A percentile compares a stretch with the other conserved stretches of the same genome.
These are phyloP conservation scores for Microctenopoma lineatum DNA, from an alignment of 2,797 vertebrate genomes.

Conservation along the genomic window DNA sequence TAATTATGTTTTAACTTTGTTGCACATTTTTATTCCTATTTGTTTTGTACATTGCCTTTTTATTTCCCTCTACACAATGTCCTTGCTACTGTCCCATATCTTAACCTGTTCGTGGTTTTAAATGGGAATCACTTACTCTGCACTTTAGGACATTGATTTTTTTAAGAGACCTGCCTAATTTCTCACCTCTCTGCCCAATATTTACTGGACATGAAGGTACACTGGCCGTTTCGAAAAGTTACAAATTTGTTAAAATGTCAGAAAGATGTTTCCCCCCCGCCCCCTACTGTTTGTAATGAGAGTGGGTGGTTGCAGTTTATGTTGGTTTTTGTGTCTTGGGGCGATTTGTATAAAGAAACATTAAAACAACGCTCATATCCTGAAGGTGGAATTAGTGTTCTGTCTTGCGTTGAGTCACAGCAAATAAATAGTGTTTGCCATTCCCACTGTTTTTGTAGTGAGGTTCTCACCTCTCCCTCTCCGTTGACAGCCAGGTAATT, in stretches of 20 bases:
- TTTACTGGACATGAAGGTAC: too few species aligned
- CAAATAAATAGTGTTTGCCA: not conserved
- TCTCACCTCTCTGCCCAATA: too few species aligned
- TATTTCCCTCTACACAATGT: not conserved
- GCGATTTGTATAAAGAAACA: not conserved
- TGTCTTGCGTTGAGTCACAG: not conserved
- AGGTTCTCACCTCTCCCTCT: conserved; percentile 91
- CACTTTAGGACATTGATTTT: not conserved
- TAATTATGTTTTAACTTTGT: not conserved
- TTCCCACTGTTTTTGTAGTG: not conserved
- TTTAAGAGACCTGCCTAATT: not conserved
- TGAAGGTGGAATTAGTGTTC: not conserved
- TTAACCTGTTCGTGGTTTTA: not conserved
- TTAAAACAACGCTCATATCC: too few species aligned
- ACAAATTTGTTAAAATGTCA: too few species aligned
- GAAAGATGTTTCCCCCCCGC: too few species aligned
- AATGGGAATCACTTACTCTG: not conserved
- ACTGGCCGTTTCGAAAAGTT: too few species aligned
- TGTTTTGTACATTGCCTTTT: not conserved
- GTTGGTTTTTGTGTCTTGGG: not conserved
- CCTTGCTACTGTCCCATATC: not conserved
- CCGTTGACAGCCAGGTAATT: conserved; percentile 92
- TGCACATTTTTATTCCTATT: not conserved
- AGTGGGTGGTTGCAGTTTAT: not conserved
- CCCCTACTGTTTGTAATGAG: not conserved